Conservation (phyloP, 2,888 invertebrate genomes). For the Pteria penguin region DNA sequence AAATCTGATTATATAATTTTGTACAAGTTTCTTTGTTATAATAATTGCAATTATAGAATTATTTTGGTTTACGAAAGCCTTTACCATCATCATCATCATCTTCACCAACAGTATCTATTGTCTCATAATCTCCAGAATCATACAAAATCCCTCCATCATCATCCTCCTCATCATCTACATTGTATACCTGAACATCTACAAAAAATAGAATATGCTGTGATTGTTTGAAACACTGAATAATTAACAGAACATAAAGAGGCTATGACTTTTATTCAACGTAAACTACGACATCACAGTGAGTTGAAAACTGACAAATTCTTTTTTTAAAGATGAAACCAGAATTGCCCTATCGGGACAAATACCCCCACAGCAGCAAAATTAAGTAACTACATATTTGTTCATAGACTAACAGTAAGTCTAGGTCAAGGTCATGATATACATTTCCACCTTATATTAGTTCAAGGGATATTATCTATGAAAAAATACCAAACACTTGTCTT, state of each 20-base stretch:
- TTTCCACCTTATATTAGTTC: no score
- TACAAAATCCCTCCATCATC: slow-evolving; percentile 53
- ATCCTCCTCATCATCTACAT: slow-evolving; percentile 62
- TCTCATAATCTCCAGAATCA: slow-evolving; percentile 42
- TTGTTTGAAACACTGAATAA: not conserved
- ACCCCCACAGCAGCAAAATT: no score
- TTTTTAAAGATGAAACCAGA: not conserved
- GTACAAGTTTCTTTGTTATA: no score
- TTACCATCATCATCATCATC: slow-evolving; percentile 45
- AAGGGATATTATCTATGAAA: no score
- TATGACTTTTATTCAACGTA: not conserved
- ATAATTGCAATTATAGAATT: no score
- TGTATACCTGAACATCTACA: slow-evolving; percentile 60
- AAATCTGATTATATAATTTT: no score
- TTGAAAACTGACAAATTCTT: not conserved
- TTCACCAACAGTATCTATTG: slow-evolving; percentile 52
- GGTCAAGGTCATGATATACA: no score
- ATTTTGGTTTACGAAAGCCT: no score
- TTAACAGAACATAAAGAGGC: not conserved
- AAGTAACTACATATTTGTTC: not conserved
- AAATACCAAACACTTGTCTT: no score
- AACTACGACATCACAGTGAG: not conserved
- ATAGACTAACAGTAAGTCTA: not conserved
- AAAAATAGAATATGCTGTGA: no score
- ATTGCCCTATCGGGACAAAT: no score